A percentile compares a stretch with the other conserved stretches of the same genome.
These are phyloP conservation scores for Leguminivora glycinivorella DNA, from an alignment of 1,140 invertebrate species.

Conservation along the genomic window DNA sequence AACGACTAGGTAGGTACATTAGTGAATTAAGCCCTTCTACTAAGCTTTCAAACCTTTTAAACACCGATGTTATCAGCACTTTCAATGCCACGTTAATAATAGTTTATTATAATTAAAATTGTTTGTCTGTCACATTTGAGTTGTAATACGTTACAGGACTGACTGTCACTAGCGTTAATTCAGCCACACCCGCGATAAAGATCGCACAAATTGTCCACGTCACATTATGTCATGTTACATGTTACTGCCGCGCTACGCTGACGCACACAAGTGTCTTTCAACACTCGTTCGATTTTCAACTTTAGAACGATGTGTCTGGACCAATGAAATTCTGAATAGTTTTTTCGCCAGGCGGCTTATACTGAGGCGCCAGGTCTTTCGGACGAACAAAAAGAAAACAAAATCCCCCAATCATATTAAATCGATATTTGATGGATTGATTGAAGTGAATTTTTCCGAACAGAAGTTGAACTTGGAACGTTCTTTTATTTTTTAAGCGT, in stretches of 20 bases:
- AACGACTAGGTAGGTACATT: too few species aligned
- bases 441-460: too few species aligned
- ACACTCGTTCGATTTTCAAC: background rate
- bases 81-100: background rate
- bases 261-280: background rate
- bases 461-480: too few species aligned
- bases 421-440: too few species aligned
- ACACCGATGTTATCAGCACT: background rate
- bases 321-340: too few species aligned
- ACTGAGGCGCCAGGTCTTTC: too few species aligned
- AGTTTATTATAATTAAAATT: background rate
- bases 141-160: background rate
- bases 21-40: too few species aligned
- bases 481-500: too few species aligned
- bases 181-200: constrained; percentile 7
- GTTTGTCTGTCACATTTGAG: background rate
- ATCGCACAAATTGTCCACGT: constrained; percentile 15
- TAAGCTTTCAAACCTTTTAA: background rate
- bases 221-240: constrained; percentile 15
- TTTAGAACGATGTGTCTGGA: too few species aligned
- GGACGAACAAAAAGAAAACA: too few species aligned
- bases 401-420: too few species aligned
- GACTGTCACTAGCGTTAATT: background rate
- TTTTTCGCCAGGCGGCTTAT: too few species aligned
- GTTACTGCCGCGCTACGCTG: background rate